Evolutionary conservation across 2,113 vertebrate species (phyloP).

Genomic region (Psittacara wagleri): DNA sequence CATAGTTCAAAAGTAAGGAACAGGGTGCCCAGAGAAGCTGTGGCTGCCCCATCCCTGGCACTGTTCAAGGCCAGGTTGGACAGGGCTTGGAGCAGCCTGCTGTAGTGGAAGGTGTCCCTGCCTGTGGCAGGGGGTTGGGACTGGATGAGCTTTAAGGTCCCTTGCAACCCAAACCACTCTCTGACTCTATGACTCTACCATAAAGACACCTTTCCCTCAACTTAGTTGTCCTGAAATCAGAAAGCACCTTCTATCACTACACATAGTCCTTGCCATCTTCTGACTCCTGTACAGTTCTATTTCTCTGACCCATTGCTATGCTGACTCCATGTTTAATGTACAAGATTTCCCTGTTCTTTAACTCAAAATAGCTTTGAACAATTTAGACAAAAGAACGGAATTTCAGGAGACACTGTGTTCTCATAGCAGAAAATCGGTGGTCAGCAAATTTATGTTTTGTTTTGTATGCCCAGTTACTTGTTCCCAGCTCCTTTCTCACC

Average conservation of each 20-base stretch:
- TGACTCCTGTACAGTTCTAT: background rate
- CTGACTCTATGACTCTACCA: background rate
- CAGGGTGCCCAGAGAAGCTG: background rate
- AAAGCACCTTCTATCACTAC: background rate
- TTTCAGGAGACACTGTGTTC: background rate
- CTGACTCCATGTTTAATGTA: background rate
- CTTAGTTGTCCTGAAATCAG: background rate
- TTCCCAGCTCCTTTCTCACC: constrained; percentile 3
- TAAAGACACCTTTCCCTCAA: background rate
- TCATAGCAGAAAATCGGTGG: background rate
- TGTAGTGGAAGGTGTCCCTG: background rate
- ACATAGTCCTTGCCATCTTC: background rate
- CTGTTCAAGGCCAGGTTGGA: background rate
- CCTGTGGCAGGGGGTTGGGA: accelerated
- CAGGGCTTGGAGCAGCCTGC: background rate
- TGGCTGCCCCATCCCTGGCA: background rate
- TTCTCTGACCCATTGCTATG: background rate
- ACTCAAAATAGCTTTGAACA: background rate
- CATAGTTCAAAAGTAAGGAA: background rate
- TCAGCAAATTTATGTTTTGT: background rate
- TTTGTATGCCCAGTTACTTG: constrained; percentile 22
- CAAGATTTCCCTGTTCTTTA: background rate
- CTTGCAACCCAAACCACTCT: background rate
- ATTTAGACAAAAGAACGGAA: background rate
- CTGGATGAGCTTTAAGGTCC: background rate